Evolutionary conservation across 2,797 vertebrate genomes (phyloP).

Genomic region (Psittacula echo): DNA sequence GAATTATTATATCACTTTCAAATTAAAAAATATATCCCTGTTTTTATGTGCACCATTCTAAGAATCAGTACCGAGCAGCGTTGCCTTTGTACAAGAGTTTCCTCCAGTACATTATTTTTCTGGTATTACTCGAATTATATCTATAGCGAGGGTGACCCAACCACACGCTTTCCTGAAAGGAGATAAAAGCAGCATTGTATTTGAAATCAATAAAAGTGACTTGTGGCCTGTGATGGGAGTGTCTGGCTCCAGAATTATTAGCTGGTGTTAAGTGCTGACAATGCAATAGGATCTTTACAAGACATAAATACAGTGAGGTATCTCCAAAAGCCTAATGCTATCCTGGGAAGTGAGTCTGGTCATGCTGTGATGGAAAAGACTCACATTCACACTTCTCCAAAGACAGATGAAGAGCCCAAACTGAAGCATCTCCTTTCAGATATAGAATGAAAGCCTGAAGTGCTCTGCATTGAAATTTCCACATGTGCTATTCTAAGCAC

Average conservation of each 20-base stretch:
- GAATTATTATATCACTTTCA: background rate
- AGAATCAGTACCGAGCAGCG: background rate
- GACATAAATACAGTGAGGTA: slow-evolving; percentile 1
- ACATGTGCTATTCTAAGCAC: background rate
- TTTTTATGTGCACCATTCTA: background rate
- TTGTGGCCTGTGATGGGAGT: slow-evolving; percentile 6
- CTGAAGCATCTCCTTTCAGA: background rate
- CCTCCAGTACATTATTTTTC: background rate
- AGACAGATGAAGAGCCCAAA: background rate
- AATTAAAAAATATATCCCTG: background rate
- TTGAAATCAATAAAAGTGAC: slow-evolving; percentile 46
- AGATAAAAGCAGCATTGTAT: slow-evolving; percentile 36
- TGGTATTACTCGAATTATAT: background rate
- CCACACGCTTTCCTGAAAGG: background rate
- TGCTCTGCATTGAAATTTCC: background rate
- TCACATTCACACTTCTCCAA: background rate
- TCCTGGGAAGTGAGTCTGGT: background rate
- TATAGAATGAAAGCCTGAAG: background rate
- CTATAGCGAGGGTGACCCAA: background rate
- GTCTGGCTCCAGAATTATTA: slow-evolving; percentile 50
- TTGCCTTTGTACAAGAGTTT: background rate
- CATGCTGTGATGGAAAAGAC: background rate
- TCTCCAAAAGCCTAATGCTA: slow-evolving; percentile 6
- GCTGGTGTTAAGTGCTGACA: slow-evolving; percentile 53
- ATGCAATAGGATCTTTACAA: slow-evolving; percentile 1